Evolutionary conservation across 2,888 invertebrate species (phyloP).

Genomic region (Nomada fabriciana): DNA sequence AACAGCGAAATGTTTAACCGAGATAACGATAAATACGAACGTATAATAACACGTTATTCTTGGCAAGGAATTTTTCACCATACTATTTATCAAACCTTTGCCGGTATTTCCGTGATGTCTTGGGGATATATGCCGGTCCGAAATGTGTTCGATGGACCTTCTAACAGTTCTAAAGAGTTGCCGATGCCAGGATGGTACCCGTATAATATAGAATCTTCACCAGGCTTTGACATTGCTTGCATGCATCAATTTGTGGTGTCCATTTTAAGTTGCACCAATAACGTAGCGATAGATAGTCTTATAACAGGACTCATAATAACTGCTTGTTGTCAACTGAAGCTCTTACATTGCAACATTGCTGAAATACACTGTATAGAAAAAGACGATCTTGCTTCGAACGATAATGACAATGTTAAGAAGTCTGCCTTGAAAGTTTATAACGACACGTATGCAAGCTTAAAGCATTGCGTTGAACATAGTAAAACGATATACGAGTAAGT

Average conservation of each 20-base stretch:
- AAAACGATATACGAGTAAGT: conserved; percentile 72
- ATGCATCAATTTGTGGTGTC: conserved; percentile 69
- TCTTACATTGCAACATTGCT: conserved; percentile 69
- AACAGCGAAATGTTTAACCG: conserved; percentile 60
- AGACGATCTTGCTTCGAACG: neutral
- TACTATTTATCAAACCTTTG: conserved; percentile 72
- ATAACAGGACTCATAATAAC: conserved; percentile 74
- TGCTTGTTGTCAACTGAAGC: conserved; percentile 75
- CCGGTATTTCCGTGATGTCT: conserved; percentile 61
- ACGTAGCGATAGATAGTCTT: conserved; percentile 76
- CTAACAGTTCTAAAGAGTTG: conserved; percentile 57
- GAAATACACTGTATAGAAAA: conserved; percentile 43
- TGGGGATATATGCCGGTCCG: conserved; percentile 72
- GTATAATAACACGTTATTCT: conserved; percentile 65
- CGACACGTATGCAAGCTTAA: conserved; percentile 53
- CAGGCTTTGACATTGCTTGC: conserved; percentile 73
- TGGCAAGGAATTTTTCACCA: conserved; percentile 77
- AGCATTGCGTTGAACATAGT: conserved; percentile 66
- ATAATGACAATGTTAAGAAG: neutral
- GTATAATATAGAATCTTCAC: conserved; percentile 68
- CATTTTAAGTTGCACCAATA: conserved; percentile 71
- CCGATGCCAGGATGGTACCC: conserved; percentile 77
- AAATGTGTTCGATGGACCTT: conserved; percentile 51
- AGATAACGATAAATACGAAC: conserved; percentile 66
- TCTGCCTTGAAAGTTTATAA: neutral